These are phyloP conservation scores for Mustela nigripes DNA, from an alignment of 2,113 vertebrate species.

Conservation along the genomic window DNA sequence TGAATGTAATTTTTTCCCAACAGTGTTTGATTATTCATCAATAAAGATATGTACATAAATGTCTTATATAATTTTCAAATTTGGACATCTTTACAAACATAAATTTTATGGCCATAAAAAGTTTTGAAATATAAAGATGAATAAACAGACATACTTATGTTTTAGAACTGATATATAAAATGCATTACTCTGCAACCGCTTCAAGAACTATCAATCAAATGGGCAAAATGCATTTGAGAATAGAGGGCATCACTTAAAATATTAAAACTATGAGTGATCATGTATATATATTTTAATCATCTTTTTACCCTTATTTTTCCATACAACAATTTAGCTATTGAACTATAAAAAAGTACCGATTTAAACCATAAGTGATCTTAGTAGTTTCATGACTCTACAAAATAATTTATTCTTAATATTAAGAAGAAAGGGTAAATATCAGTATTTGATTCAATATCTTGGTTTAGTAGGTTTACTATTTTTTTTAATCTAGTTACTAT, in stretches of 20 bases:
- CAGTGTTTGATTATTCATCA: constrained; percentile 30
- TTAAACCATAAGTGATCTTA: not conserved
- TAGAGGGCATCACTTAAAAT: not conserved
- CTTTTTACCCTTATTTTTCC: not conserved
- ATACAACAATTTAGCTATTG: not conserved
- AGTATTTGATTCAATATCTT: not conserved
- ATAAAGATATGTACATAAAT: not conserved
- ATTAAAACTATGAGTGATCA: not conserved
- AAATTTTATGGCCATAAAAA: not conserved
- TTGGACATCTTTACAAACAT: constrained; percentile 19
- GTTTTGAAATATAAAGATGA: not conserved
- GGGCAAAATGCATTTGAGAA: not conserved
- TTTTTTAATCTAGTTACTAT: too few species aligned
- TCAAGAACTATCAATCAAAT: constrained; percentile 33
- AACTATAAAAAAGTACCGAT: not conserved
- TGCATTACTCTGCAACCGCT: not conserved
- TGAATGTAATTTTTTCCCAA: not conserved
- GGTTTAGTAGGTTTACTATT: too few species aligned
- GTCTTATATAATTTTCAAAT: constrained; percentile 39
- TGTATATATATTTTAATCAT: not conserved
- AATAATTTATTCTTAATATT: constrained; percentile 41
- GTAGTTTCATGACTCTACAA: not conserved
- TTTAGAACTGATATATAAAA: constrained; percentile 36
- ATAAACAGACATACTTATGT: not conserved
- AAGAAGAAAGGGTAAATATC: not conserved